Evolutionary conservation across 2,797 vertebrate species (phyloP), one percentile per base, ranked within the genome.

Genomic region (Botia almorhae): DNA sequence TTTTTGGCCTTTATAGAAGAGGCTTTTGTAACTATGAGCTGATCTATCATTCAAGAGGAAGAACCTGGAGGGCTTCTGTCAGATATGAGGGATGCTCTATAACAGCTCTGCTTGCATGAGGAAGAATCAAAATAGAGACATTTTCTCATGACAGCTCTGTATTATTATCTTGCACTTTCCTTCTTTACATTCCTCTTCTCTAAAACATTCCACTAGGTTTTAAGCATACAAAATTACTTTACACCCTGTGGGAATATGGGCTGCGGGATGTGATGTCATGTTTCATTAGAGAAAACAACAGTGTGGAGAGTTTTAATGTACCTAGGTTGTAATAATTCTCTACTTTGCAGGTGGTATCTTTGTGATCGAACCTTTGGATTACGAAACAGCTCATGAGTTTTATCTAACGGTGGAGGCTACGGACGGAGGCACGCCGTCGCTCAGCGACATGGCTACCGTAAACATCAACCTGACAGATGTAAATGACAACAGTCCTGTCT

Each of bases 391-490:
- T 78, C 96, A 93, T 23, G 97, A 96, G 61, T 98, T 98, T 90
- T 99, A 98, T 90, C 92, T 99, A 83, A 99, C 97, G 0, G 87
- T 99, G 10, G 96, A 98, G 89, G 98, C 98, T 65, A 96, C 94
- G 5, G 98, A 98, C 50, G 97, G 96, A 13, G 98, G 98, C 78
- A 94, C 96, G 0, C 97, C 97, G 1, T 94, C 97, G 0, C 89
- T 99, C 58, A 99, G 96, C 39, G 98, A 99, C 81, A 94, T 98
- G 79, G 96, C 96, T 7, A 96, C 97, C 0, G 96, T 98, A 82
- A 98, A 94, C 91, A 93, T 99, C 86, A 99, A 99, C 43, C 91
- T 99, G 79, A 98, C 97, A 0, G 98, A 99, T 69, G 92, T 98
- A 86, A 99, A 99, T 1, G 98, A 99, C 89, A 98, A 99, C 87